Percentiles rank a stretch among this genome's conserved stretches.
Conservation (phyloP, 2,113 vertebrate genomes). For the Daubentonia madagascariensis region DNA sequence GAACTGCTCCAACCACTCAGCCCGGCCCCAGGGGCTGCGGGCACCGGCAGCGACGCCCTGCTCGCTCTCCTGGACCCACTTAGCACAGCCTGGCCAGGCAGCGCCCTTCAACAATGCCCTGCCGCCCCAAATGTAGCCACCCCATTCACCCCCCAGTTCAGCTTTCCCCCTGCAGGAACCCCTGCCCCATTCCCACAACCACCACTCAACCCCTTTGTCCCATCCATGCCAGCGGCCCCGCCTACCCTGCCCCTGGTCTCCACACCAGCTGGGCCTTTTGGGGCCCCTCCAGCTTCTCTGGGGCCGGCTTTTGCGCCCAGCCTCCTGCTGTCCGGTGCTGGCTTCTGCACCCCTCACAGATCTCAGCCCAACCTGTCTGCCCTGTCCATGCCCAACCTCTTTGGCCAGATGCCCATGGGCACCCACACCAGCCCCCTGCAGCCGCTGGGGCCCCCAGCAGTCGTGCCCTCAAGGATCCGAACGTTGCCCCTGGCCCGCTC, state of each 20-base stretch:
- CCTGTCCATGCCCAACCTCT: slow-evolving; percentile 86
- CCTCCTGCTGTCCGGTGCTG: slow-evolving; percentile 79
- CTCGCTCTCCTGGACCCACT: slow-evolving; percentile 94
- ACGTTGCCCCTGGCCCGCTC: slow-evolving; percentile 79
- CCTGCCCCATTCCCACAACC: slow-evolving; percentile 81
- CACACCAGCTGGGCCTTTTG: slow-evolving; percentile 82
- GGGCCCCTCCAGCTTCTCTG: slow-evolving; percentile 77
- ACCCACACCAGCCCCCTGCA: slow-evolving; percentile 77
- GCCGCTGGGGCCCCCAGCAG: slow-evolving; percentile 73
- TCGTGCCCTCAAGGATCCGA: slow-evolving; percentile 76
- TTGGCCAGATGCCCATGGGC: slow-evolving; percentile 84
- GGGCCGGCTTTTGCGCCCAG: slow-evolving; percentile 87
- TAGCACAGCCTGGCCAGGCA: slow-evolving; percentile 71
- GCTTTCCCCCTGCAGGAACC: slow-evolving; percentile 80
- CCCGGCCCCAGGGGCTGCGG: slow-evolving; percentile 61
- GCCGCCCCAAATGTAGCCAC: slow-evolving; percentile 56
- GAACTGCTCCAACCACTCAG: slow-evolving; percentile 86
- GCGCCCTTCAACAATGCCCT: background rate
- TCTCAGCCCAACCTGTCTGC: slow-evolving; percentile 83
- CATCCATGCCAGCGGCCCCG: slow-evolving; percentile 76
- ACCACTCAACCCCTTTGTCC: slow-evolving; percentile 90
- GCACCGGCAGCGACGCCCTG: slow-evolving; percentile 82
- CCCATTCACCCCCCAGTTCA: slow-evolving; percentile 79
- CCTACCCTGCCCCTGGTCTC: slow-evolving; percentile 78
- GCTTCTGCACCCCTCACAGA: slow-evolving; percentile 83